Percentiles rank a stretch among this genome's conserved stretches.
These are phyloP conservation scores for Daboia siamensis DNA, from an alignment of 2,113 vertebrate species.

Conservation along the genomic window DNA sequence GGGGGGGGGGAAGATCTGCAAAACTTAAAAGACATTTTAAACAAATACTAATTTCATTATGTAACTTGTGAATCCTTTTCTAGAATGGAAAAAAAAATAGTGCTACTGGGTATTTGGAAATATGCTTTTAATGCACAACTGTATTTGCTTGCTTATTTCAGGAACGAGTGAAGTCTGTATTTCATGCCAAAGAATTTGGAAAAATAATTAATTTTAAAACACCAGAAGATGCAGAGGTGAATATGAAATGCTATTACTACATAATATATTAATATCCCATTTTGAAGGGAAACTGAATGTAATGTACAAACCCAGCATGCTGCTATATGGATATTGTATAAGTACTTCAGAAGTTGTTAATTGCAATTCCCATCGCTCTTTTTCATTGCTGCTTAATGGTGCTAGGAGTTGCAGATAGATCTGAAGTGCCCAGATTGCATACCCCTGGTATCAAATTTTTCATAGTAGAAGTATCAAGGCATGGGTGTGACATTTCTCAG, in stretches of 20 bases:
- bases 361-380: background rate
- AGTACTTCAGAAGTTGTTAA: background rate
- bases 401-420: background rate
- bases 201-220: conserved; percentile 97
- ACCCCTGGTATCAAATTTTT: background rate
- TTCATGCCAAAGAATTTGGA: conserved; percentile 96
- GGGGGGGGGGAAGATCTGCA: background rate
- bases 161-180: conserved; percentile 97
- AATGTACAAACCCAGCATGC: background rate
- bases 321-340: background rate
- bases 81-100: background rate
- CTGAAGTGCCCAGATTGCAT: background rate
- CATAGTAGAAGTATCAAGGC: background rate
- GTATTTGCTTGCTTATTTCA: conserved; percentile 52
- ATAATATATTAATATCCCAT: background rate
- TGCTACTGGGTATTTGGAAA: background rate
- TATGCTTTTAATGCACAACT: background rate
- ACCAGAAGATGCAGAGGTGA: conserved; percentile 89
- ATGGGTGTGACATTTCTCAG: background rate
- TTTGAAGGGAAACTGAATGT: background rate
- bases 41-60: background rate
- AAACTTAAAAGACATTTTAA: background rate
- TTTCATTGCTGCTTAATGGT: background rate
- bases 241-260: conserved; percentile 9
- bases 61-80: background rate